phyloP scores from a whole-genome alignment of 2,888 invertebrate genomes.

The Chesias legatella region DNA sequence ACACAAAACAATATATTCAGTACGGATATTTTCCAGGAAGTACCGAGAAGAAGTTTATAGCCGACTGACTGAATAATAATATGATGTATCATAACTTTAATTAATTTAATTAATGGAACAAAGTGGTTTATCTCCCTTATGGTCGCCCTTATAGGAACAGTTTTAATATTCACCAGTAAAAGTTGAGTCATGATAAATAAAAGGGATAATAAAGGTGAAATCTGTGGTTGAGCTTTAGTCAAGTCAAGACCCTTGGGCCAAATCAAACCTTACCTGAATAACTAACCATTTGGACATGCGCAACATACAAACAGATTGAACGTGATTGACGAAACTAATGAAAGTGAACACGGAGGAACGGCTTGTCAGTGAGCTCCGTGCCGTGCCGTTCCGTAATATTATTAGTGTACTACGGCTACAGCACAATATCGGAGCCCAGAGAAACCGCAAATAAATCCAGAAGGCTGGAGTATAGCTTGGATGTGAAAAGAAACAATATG shows the following conservation, averaged over 20 bases:
- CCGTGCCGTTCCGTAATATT: not conserved
- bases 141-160: conserved; percentile 3
- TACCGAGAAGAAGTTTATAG: no score
- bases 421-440: no score
- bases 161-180: not conserved
- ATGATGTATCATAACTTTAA: no score
- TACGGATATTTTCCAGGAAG: no score
- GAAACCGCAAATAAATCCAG: no score
- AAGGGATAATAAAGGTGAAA: conserved; percentile 6
- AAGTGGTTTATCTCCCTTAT: no score
- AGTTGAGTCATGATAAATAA: not conserved
- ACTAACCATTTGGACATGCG: conserved; percentile 4
- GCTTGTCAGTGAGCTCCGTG: not conserved
- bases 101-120: not conserved
- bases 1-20: no score
- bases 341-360: conserved; percentile 5
- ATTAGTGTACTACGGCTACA: no score
- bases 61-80: no score
- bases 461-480: no score
- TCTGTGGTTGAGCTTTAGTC: conserved; percentile 7
- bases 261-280: conserved; percentile 8
- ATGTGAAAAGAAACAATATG: no score
- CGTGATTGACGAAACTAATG: conserved; percentile 1
- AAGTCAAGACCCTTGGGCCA: conserved; percentile 15
- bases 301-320: conserved; percentile 11